Evolutionary conservation across 2,113 vertebrate species (phyloP).

Genomic region (Cryptomyrus ogoouensis): DNA sequence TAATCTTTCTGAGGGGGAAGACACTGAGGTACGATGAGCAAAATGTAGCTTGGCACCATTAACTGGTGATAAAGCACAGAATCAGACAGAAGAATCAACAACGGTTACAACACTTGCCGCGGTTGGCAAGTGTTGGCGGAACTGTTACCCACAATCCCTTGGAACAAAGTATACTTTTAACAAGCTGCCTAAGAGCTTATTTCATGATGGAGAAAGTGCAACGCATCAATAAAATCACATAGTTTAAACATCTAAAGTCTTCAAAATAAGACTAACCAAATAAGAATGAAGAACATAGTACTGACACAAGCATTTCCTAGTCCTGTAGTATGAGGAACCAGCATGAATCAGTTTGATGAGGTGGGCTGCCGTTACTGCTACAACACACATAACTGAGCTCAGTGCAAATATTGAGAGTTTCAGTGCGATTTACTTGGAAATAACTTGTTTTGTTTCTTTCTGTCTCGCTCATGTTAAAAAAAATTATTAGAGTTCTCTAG

Average conservation of each 20-base stretch:
- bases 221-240: neutral
- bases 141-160: neutral
- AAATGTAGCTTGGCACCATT: neutral
- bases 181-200: neutral
- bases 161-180: slow-evolving; percentile 1
- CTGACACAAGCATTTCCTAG: neutral
- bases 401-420: neutral
- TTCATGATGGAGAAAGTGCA: neutral
- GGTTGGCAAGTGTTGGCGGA: neutral
- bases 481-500: neutral
- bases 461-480: neutral
- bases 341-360: neutral
- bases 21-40: neutral
- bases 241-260: neutral
- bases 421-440: neutral
- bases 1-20: neutral
- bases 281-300: neutral
- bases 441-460: neutral
- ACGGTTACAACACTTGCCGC: neutral
- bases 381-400: neutral
- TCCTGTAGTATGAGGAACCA: neutral
- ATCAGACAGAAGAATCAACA: neutral
- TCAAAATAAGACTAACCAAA: neutral
- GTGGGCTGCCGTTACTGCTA: neutral
- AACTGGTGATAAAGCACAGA: neutral